These are phyloP conservation scores for Sphyrna mokarran DNA, from an alignment of 2,113 vertebrate genomes.

Conservation along the genomic window DNA sequence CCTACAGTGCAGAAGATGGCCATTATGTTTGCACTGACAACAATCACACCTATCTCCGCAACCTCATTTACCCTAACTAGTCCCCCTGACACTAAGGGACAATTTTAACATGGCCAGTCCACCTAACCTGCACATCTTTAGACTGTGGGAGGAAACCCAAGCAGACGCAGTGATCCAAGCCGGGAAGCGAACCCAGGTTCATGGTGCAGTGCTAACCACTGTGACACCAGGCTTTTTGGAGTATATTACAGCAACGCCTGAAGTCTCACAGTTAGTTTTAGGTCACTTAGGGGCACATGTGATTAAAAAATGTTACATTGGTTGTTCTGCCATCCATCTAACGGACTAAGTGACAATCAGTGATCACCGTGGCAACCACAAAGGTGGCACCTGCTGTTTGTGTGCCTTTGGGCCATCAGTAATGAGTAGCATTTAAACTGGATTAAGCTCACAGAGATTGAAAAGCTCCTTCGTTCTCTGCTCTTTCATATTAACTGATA, in stretches of 20 bases:
- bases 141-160: too few relatives aligned
- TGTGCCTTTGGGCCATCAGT: neutral
- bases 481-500: neutral
- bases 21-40: too few relatives aligned
- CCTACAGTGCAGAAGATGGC: too few relatives aligned
- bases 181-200: too few relatives aligned
- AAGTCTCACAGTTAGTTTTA: neutral
- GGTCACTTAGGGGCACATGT: neutral
- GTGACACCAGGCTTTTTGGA: too few relatives aligned
- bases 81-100: too few relatives aligned
- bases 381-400: neutral
- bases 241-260: neutral
- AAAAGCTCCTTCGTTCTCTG: neutral
- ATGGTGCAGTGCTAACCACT: too few relatives aligned
- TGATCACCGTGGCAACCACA: neutral
- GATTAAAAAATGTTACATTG: neutral
- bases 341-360: neutral
- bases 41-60: too few relatives aligned
- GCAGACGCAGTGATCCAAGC: too few relatives aligned
- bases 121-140: too few relatives aligned
- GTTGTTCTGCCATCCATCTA: neutral
- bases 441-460: neutral
- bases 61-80: too few relatives aligned
- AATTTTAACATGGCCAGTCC: too few relatives aligned
- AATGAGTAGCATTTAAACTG: neutral